Conservation (phyloP, 2,113 vertebrate species). For the Smithornis capensis region DNA sequence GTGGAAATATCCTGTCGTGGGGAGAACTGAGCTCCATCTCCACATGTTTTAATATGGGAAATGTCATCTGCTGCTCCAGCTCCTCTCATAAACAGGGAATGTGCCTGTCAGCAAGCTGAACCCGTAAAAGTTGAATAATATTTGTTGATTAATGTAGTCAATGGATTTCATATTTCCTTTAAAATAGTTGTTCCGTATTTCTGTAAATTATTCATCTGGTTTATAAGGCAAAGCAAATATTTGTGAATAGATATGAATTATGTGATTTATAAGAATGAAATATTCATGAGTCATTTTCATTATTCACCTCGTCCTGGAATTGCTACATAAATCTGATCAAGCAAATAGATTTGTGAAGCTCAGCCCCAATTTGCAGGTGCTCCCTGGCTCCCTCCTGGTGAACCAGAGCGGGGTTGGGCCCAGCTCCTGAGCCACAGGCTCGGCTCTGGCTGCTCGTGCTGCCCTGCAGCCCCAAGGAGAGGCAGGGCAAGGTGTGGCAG, state of each 20-base stretch:
- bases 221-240: conserved; percentile 65
- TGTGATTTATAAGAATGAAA: conserved; percentile 57
- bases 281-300: conserved; percentile 63
- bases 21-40: neutral
- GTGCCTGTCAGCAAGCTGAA: conserved; percentile 32
- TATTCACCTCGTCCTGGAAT: conserved; percentile 54
- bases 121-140: conserved; percentile 52
- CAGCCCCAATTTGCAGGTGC: neutral
- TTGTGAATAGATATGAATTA: conserved; percentile 61
- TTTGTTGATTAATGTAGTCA: conserved; percentile 60
- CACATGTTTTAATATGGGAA: neutral
- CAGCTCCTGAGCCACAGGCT: rapidly evolving
- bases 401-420: neutral
- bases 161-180: conserved; percentile 52
- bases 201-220: conserved; percentile 54
- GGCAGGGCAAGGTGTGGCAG: rapidly evolving
- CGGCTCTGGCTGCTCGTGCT: rapidly evolving
- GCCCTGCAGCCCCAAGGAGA: rapidly evolving
- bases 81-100: conserved; percentile 27
- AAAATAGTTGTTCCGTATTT: conserved; percentile 45
- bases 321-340: conserved; percentile 55
- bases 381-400: rapidly evolving
- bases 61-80: conserved; percentile 19
- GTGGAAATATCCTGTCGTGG: rapidly evolving
- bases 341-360: conserved; percentile 15